phyloP scores from a whole-genome alignment of 2,797 vertebrate species.

The Rhynchonycteris naso region DNA sequence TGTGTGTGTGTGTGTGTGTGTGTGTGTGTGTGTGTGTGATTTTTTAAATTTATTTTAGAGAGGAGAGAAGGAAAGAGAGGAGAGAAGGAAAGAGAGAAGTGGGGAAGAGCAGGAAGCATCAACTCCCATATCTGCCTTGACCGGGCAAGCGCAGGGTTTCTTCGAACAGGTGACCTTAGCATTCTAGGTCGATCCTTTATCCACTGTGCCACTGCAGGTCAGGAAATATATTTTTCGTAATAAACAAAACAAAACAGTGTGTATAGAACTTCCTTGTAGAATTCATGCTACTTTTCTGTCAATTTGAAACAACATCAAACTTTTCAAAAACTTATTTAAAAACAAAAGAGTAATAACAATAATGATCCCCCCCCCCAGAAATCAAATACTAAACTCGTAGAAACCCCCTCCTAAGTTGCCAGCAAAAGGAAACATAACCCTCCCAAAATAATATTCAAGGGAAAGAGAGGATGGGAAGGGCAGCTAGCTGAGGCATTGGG shows the following conservation, averaged over 20 bases:
- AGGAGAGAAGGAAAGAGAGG: too few relatives aligned
- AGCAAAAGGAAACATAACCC: not conserved
- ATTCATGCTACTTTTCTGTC: not conserved
- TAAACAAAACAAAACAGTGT: not conserved
- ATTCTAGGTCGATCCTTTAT: too few relatives aligned
- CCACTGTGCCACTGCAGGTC: too few relatives aligned
- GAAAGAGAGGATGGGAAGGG: not conserved
- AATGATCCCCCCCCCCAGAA: not conserved
- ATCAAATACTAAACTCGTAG: not conserved
- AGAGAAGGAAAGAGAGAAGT: too few relatives aligned
- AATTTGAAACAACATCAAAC: not conserved
- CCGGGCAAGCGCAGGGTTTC: too few relatives aligned
- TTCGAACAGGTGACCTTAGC: too few relatives aligned
- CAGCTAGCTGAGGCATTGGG: fast-evolving
- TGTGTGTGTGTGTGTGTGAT: too few relatives aligned
- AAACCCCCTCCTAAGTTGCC: not conserved
- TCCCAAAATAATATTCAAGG: not conserved
- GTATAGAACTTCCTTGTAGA: not conserved
- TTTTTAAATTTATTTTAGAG: too few relatives aligned
- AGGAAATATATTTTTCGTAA: not conserved
- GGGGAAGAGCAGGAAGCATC: too few relatives aligned
- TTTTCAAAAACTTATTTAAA: not conserved
- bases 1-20: too few relatives aligned
- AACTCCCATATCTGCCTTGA: too few relatives aligned
- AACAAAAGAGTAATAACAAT: not conserved